Evolutionary conservation across 1,140 invertebrate genomes (phyloP).

Genomic region (Hesperophylax magnus): DNA sequence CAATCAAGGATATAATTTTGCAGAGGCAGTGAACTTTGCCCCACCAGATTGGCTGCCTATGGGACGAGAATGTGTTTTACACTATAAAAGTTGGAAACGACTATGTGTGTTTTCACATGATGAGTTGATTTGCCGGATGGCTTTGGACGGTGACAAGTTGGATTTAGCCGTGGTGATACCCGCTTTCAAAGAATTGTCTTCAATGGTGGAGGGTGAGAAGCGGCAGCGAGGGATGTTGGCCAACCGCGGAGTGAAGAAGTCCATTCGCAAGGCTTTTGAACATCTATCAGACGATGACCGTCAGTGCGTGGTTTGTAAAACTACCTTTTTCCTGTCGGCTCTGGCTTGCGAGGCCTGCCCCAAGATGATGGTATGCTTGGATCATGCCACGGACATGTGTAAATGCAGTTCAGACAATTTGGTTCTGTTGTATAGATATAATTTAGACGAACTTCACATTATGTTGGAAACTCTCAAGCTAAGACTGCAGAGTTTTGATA

Average conservation of each 20-base stretch:
- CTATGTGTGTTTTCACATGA: conserved; percentile 99
- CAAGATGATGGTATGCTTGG: conserved; percentile 89
- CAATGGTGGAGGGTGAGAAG: conserved; percentile 88
- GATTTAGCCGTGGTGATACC: conserved; percentile 89
- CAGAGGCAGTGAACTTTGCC: conserved; percentile 99
- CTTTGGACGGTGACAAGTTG: conserved; percentile 88
- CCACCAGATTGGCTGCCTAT: conserved; percentile 98
- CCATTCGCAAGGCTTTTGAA: conserved; percentile 93
- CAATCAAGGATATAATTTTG: conserved; percentile 99
- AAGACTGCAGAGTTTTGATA: conserved; percentile 92
- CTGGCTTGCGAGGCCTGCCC: conserved; percentile 89
- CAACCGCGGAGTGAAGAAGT: conserved; percentile 84
- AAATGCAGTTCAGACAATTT: conserved; percentile 85
- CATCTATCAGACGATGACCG: conserved; percentile 95
- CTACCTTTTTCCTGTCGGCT: conserved; percentile 97
- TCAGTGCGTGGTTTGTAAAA: conserved; percentile 96
- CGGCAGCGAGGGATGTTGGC: conserved; percentile 82
- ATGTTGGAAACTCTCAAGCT: conserved; percentile 93
- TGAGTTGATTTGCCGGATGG: conserved; percentile 99
- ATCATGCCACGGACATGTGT: conserved; percentile 90
- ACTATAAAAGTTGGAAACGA: conserved; percentile 94
- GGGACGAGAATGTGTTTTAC: conserved; percentile 93
- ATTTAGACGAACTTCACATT: conserved; percentile 91
- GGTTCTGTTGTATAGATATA: conserved; percentile 90
- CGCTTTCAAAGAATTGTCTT: conserved; percentile 88